Conservation (phyloP, 2,113 vertebrate genomes). For the Syngnathus scovelli region DNA sequence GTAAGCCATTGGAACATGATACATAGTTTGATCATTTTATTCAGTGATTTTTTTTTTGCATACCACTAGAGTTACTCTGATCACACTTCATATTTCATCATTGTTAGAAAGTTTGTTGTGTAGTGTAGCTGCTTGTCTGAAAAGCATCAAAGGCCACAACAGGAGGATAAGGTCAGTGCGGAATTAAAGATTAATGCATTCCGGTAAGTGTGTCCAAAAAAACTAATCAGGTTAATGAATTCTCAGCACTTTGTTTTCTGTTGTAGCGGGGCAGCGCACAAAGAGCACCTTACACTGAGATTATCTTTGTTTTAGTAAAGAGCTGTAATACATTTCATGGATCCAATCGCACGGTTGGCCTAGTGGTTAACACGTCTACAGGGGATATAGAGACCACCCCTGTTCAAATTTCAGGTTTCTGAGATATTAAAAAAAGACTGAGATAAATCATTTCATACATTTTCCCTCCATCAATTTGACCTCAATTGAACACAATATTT, state of each 20-base stretch:
- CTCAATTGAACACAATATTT: too few species aligned
- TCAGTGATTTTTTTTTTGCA: too few species aligned
- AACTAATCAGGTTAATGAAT: constrained; percentile 70
- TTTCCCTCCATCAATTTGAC: too few species aligned
- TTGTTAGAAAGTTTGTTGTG: neutral
- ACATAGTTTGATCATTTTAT: too few species aligned
- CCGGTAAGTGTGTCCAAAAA: constrained; percentile 63
- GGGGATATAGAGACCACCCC: too few species aligned
- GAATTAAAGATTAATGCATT: constrained; percentile 76
- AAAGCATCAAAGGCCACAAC: constrained; percentile 40
- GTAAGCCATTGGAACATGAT: too few species aligned
- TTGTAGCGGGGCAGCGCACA: neutral
- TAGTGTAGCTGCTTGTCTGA: neutral
- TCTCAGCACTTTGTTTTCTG: constrained; percentile 60
- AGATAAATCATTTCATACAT: too few species aligned
- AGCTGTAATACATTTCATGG: neutral
- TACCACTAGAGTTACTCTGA: too few species aligned
- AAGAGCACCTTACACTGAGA: neutral
- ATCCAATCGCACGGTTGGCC: neutral
- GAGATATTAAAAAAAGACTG: too few species aligned
- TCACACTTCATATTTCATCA: too few species aligned
- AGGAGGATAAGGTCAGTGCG: constrained; percentile 55
- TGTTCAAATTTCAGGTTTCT: too few species aligned
- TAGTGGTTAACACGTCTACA: too few species aligned
- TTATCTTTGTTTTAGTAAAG: neutral